Conservation (phyloP, 2,797 vertebrate genomes). For the Chiloscyllium punctatum region DNA sequence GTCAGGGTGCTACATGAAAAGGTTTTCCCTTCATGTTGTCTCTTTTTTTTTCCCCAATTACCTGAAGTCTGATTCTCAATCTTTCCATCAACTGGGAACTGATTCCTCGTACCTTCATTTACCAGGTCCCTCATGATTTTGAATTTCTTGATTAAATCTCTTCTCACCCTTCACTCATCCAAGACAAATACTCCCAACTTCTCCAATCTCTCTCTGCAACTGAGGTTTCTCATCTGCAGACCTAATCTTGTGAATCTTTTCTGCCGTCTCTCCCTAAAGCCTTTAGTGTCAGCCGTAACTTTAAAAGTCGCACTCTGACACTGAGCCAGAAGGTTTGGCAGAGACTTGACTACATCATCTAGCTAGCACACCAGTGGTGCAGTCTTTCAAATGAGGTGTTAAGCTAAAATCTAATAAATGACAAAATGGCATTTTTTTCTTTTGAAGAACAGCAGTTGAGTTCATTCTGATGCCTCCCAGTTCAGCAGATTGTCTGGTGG, state of each 20-base stretch:
- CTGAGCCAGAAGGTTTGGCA: background rate
- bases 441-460: background rate
- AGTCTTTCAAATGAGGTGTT: background rate
- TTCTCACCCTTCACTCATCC: no score
- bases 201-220: no score
- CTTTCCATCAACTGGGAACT: background rate
- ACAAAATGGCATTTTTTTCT: background rate
- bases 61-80: background rate
- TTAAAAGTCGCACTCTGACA: background rate
- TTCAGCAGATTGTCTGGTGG: no score
- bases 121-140: no score
- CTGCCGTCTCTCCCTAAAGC: no score
- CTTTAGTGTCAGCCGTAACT: background rate
- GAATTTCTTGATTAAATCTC: no score
- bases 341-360: background rate
- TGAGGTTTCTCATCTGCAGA: no score
- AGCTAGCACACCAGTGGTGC: background rate
- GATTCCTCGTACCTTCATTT: no score
- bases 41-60: no score
- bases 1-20: background rate
- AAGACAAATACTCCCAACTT: no score
- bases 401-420: background rate
- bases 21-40: no score
- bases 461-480: background rate
- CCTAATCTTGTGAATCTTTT: no score